These are phyloP conservation scores for Gallinago media DNA, from an alignment of 2,113 vertebrate genomes.

Conservation along the genomic window DNA sequence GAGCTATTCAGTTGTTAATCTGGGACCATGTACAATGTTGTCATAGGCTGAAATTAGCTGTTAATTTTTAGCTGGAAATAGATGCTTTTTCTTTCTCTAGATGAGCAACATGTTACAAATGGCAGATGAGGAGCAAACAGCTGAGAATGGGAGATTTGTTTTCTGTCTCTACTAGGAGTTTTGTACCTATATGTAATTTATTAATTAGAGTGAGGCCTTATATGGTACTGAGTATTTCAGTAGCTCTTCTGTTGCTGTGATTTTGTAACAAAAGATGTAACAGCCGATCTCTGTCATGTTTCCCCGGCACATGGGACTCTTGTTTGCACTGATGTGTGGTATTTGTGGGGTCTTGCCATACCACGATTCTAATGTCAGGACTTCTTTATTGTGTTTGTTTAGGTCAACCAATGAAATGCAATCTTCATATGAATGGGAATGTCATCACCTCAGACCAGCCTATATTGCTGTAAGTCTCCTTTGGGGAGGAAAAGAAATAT, in stretches of 20 bases:
- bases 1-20: not conserved
- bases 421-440: constrained; percentile 96
- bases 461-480: constrained; percentile 92
- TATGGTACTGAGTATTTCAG: not conserved
- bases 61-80: not conserved
- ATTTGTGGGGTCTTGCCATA: not conserved
- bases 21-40: not conserved
- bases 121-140: not conserved
- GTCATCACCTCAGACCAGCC: constrained; percentile 98
- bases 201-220: not conserved
- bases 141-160: not conserved
- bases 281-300: not conserved
- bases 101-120: accelerated
- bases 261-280: not conserved
- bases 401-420: constrained; percentile 99
- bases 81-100: not conserved
- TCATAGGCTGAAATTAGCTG: not conserved
- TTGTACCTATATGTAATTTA: not conserved
- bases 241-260: not conserved
- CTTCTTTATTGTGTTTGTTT: not conserved
- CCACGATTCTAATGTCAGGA: not conserved
- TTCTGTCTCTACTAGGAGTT: not conserved
- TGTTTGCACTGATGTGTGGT: not conserved
- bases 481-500: not conserved
- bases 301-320: not conserved